A percentile compares a stretch with the other conserved stretches of the same genome.
phyloP scores from a whole-genome alignment of 2,888 invertebrate species.

The Entomobrya proxima region DNA sequence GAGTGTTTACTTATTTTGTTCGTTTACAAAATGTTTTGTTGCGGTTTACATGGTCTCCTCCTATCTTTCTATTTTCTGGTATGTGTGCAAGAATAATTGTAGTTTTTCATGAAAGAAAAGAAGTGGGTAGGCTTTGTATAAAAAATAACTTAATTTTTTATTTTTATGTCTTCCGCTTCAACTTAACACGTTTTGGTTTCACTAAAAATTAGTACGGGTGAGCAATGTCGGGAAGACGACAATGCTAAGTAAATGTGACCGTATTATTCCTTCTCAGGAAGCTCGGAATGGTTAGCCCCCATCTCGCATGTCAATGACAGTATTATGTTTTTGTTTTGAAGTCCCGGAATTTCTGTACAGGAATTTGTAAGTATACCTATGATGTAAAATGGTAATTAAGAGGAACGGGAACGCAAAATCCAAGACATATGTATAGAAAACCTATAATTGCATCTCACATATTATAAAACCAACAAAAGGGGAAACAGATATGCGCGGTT shows the following conservation, averaged over 20 bases:
- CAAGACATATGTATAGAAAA: neutral
- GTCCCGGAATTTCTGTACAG: slow-evolving; percentile 19
- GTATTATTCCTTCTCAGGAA: neutral
- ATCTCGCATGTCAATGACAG: neutral
- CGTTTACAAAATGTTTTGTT: slow-evolving; percentile 17
- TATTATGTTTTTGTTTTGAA: slow-evolving; percentile 19
- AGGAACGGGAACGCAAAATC: slow-evolving; percentile 52
- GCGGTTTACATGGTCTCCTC: neutral
- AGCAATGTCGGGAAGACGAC: neutral
- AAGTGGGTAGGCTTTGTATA: neutral
- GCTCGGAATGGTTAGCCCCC: too few species aligned
- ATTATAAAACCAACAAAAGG: slow-evolving; percentile 26
- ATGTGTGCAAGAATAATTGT: neutral
- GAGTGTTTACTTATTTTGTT: neutral
- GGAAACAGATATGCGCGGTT: slow-evolving; percentile 74
- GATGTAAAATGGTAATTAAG: slow-evolving; percentile 74
- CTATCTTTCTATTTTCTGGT: neutral
- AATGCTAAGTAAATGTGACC: slow-evolving; percentile 7
- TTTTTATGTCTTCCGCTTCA: slow-evolving; percentile 20
- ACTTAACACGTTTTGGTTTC: slow-evolving; percentile 13
- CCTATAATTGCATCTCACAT: neutral
- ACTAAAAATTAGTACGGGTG: slow-evolving; percentile 29
- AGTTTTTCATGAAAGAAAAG: neutral
- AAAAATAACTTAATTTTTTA: slow-evolving; percentile 17
- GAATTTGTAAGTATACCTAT: slow-evolving; percentile 68